These are phyloP conservation scores for Plumapathes pennacea DNA, from an alignment of 92 coral and sea anemone species.

Conservation along the genomic window DNA sequence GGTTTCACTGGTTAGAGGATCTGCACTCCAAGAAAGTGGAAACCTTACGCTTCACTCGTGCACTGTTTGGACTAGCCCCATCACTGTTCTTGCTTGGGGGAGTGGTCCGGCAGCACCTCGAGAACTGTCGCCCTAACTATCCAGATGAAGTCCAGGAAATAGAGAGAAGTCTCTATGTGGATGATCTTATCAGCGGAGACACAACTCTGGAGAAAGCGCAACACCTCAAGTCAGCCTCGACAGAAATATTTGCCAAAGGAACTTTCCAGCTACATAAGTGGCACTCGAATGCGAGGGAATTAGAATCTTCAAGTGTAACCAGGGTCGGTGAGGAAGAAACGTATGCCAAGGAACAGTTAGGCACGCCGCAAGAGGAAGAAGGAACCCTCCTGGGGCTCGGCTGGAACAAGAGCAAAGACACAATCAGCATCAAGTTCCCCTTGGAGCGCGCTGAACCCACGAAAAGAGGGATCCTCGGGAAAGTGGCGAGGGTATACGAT, in stretches of 20 bases:
- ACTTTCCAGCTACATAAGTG: conserved; percentile 30
- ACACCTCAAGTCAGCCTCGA: conserved; percentile 10
- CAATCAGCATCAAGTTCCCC: conserved; percentile 15
- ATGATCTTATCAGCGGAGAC: conserved; percentile 32
- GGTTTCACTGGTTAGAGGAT: conserved; percentile 12
- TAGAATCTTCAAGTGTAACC: conserved; percentile 9
- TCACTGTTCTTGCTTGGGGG: conserved; percentile 23
- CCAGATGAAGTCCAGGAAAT: conserved; percentile 9
- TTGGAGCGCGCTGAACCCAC: conserved; percentile 14
- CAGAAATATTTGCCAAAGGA: conserved; percentile 21
- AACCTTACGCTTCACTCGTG: conserved; percentile 6
- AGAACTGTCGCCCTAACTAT: not conserved
- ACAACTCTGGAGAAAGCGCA: conserved; percentile 6
- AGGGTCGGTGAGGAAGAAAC: conserved; percentile 11
- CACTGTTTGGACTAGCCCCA: conserved; percentile 11
- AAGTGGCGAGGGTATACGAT: conserved; percentile 4
- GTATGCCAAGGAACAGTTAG: conserved; percentile 21
- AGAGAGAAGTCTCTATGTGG: conserved; percentile 23
- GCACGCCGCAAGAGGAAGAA: conserved; percentile 3
- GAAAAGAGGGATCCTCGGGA: conserved; percentile 23
- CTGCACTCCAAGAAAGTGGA: not conserved
- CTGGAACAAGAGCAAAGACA: conserved; percentile 22
- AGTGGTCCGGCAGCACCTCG: conserved; percentile 4
- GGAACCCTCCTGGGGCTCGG: conserved; percentile 14
- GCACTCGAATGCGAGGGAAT: conserved; percentile 9